These are phyloP conservation scores for Lepilemur septentrionalis DNA, from an alignment of 2,797 vertebrate genomes.

Conservation along the genomic window DNA sequence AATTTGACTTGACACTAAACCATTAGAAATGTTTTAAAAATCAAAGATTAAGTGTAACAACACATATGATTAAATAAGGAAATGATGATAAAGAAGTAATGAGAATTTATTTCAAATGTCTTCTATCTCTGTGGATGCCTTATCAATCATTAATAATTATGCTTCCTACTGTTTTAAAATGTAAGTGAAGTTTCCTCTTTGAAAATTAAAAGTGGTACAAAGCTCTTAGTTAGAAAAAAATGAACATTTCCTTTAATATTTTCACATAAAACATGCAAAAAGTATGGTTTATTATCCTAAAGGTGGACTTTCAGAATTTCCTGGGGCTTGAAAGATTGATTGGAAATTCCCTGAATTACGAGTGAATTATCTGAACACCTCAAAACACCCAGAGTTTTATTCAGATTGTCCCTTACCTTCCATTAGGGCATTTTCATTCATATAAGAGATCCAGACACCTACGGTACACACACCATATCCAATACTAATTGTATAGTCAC, in stretches of 20 bases:
- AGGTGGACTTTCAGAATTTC: background rate
- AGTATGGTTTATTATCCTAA: background rate
- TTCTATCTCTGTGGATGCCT: background rate
- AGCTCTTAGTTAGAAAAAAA: background rate
- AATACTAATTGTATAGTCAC: background rate
- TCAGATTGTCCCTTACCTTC: background rate
- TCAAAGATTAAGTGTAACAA: background rate
- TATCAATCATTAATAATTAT: background rate
- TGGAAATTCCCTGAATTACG: background rate
- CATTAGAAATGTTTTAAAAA: constrained; percentile 14
- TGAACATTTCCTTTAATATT: background rate
- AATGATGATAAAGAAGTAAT: background rate
- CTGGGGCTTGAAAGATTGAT: background rate
- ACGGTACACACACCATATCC: background rate
- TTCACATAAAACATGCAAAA: background rate
- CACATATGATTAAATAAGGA: background rate
- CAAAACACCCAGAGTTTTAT: background rate
- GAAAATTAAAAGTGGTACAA: background rate
- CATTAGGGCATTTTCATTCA: background rate
- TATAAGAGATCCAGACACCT: background rate
- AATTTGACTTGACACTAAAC: background rate
- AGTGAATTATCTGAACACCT: background rate
- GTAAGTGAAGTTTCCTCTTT: background rate
- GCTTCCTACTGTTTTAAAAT: background rate
- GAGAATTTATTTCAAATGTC: background rate